Conservation (phyloP, 2,113 vertebrate genomes). For the Dicaeum eximium region DNA sequence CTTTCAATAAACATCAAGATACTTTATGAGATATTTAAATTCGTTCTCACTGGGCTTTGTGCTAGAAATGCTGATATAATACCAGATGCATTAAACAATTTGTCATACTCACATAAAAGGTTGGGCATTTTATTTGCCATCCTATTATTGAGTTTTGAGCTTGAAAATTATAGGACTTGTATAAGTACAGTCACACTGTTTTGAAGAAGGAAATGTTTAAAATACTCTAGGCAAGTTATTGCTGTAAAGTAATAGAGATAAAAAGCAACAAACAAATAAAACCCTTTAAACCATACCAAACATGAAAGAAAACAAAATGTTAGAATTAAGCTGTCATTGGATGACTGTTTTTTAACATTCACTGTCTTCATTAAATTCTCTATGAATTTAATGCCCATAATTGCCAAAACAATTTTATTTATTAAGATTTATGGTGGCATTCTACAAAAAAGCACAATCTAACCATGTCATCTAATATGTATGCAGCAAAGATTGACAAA, state of each 20-base stretch:
- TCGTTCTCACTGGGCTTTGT: not conserved
- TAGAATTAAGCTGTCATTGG: not conserved
- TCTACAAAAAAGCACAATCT: not conserved
- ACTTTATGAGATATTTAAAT: not conserved
- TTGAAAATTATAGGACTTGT: not conserved
- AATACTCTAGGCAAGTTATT: not conserved
- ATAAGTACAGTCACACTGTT: not conserved
- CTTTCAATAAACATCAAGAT: not conserved
- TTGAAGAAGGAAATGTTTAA: not conserved
- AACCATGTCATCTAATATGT: not conserved
- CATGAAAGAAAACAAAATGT: not conserved
- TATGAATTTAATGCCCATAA: not conserved
- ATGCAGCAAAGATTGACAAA: not conserved
- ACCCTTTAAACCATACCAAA: not conserved
- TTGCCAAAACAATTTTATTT: not conserved
- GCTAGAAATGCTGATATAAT: not conserved
- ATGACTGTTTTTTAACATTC: constrained; percentile 10
- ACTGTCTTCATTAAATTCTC: not conserved
- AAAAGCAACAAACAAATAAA: not conserved
- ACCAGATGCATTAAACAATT: not conserved
- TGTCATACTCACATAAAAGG: not conserved
- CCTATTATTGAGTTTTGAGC: not conserved
- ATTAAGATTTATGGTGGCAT: not conserved
- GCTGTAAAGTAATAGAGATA: not conserved
- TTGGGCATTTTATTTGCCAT: not conserved